These are phyloP conservation scores for Micrastur ruficollis DNA, from an alignment of 2,797 vertebrate genomes.

Conservation along the genomic window DNA sequence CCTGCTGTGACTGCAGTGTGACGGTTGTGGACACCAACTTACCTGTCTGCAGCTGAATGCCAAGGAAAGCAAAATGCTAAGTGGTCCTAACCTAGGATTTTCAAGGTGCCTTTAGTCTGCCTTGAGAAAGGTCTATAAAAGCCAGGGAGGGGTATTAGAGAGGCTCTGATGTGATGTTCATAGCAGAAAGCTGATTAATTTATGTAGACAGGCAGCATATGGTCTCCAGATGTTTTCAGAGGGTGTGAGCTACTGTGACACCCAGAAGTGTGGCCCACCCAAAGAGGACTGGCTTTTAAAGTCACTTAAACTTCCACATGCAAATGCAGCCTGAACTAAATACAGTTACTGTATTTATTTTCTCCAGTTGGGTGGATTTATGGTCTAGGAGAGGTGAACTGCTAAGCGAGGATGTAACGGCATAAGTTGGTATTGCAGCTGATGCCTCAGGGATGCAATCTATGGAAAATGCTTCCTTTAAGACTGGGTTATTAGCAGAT, in stretches of 20 bases:
- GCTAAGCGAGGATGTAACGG: not conserved
- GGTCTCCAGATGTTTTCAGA: slow-evolving; percentile 2
- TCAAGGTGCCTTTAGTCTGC: not conserved
- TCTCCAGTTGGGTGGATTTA: not conserved
- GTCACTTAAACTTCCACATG: not conserved
- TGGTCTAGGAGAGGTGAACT: not conserved
- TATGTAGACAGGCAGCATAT: not conserved
- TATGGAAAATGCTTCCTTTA: not conserved
- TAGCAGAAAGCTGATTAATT: not conserved
- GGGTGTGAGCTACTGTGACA: not conserved
- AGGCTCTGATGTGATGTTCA: not conserved
- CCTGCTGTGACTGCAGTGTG: not conserved
- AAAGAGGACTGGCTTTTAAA: not conserved
- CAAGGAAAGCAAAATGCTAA: not conserved
- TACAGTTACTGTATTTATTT: not conserved
- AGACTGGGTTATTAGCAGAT: not conserved
- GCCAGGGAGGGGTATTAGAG: not conserved
- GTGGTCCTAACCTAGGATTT: not conserved
- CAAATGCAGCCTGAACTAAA: not conserved
- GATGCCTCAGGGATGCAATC: not conserved
- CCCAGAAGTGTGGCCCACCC: not conserved
- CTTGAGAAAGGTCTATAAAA: not conserved
- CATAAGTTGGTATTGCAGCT: not conserved
- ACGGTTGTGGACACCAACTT: not conserved
- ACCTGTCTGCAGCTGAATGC: not conserved